These are phyloP conservation scores for Cotesia chilonis DNA, from an alignment of 1,140 invertebrate species.

Conservation along the genomic window DNA sequence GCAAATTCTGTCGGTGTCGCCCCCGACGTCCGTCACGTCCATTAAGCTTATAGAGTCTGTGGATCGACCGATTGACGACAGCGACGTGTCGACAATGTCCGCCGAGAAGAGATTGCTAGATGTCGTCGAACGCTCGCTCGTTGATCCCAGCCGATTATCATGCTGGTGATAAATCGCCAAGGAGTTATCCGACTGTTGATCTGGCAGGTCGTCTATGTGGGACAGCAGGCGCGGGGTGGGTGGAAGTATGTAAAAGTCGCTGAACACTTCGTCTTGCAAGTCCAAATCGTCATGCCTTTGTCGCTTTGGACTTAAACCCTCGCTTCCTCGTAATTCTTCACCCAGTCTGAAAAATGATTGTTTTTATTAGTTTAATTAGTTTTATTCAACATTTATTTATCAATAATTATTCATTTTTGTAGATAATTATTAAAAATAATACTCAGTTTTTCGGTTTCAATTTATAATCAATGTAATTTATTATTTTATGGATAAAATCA, in stretches of 20 bases:
- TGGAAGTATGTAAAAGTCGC: conserved; percentile 76
- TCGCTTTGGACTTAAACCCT: conserved; percentile 53
- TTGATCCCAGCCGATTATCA: conserved; percentile 47
- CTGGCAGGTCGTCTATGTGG: conserved; percentile 69
- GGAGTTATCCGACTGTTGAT: conserved; percentile 52
- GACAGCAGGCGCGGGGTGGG: conserved; percentile 74
- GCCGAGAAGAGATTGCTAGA: conserved; percentile 37
- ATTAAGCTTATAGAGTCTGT: conserved; percentile 47
- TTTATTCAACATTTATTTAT: too few relatives aligned
- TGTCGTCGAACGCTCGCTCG: conserved; percentile 29
- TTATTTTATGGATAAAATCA: too few relatives aligned
- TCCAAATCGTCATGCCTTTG: conserved; percentile 61
- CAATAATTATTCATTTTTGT: too few relatives aligned
- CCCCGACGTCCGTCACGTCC: conserved; percentile 53
- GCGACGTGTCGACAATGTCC: conserved; percentile 46
- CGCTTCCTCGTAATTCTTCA: conserved; percentile 55
- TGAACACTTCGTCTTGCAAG: conserved; percentile 61
- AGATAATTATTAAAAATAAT: too few relatives aligned
- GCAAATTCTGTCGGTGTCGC: conserved; percentile 58
- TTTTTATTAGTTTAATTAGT: conserved; percentile 52
- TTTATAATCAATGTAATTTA: too few relatives aligned
- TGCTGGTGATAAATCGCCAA: conserved; percentile 35
- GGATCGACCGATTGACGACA: conserved; percentile 40
- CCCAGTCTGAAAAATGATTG: conserved; percentile 46
- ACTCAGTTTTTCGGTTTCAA: too few relatives aligned